phyloP scores from a whole-genome alignment of 2,113 vertebrate genomes.

The Columba livia region DNA sequence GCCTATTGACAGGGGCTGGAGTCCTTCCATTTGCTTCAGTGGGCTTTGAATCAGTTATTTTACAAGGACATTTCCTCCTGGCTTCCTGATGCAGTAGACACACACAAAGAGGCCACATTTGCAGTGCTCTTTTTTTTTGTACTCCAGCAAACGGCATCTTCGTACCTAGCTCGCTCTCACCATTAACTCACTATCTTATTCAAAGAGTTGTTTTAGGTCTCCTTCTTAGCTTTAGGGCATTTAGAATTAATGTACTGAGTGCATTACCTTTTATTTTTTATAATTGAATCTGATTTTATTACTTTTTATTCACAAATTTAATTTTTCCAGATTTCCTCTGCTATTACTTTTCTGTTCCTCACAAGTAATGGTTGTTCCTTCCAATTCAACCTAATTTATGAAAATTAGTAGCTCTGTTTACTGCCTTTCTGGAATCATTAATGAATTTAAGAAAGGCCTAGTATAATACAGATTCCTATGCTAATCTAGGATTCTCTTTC shows the following conservation, averaged over 20 bases:
- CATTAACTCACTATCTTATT: background rate
- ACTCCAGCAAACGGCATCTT: background rate
- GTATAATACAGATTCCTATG: background rate
- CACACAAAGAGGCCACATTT: constrained; percentile 40
- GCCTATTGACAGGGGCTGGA: constrained; percentile 59
- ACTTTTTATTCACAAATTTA: background rate
- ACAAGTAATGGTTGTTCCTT: background rate
- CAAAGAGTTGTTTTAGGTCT: background rate
- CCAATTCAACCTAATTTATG: background rate
- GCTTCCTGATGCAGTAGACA: constrained; percentile 37
- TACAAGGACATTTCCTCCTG: constrained; percentile 56
- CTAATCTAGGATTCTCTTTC: background rate
- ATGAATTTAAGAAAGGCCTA: background rate
- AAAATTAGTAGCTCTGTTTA: background rate
- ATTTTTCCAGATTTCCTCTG: background rate
- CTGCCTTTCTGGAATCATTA: background rate
- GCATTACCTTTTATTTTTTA: background rate
- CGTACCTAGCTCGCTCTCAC: background rate
- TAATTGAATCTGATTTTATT: background rate
- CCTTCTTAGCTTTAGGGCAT: background rate
- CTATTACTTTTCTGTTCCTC: background rate
- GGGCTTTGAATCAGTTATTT: constrained; percentile 61
- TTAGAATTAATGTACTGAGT: background rate
- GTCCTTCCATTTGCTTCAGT: constrained; percentile 60
- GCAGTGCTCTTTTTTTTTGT: background rate